Conservation (phyloP, 1,140 invertebrate species). For the Lerema accius region DNA sequence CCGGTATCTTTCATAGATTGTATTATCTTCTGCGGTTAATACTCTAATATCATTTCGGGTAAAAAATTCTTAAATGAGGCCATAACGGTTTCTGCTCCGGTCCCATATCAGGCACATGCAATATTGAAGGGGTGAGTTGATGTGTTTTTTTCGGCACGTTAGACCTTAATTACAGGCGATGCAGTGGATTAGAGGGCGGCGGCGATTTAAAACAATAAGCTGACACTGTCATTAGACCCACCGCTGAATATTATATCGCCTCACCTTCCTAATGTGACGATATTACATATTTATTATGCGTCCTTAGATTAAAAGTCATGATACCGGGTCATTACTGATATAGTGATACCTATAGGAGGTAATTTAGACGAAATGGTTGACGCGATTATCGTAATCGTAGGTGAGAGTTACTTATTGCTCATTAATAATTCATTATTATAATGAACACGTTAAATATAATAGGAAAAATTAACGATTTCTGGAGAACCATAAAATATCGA, state of each 20-base stretch:
- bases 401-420: too few relatives aligned
- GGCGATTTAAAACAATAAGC: constrained; percentile 79
- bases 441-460: too few relatives aligned
- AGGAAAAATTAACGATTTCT: too few relatives aligned
- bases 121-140: constrained; percentile 68
- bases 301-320: constrained; percentile 45
- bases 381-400: too few relatives aligned
- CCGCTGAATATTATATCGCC: constrained; percentile 52
- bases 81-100: constrained; percentile 49
- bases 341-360: constrained; percentile 8
- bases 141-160: constrained; percentile 60
- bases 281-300: constrained; percentile 65
- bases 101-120: constrained; percentile 59
- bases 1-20: background rate
- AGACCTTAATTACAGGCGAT: constrained; percentile 72
- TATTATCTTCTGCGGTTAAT: background rate
- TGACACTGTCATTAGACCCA: constrained; percentile 66
- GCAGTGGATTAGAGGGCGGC: constrained; percentile 75
- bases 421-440: too few relatives aligned
- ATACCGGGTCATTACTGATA: constrained; percentile 45
- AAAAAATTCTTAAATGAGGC: constrained; percentile 26
- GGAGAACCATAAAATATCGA: too few relatives aligned
- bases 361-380: constrained; percentile 3
- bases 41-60: background rate
- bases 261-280: constrained; percentile 73